Conservation (phyloP, 2,888 invertebrate genomes). For the Dicycla oo region DNA sequence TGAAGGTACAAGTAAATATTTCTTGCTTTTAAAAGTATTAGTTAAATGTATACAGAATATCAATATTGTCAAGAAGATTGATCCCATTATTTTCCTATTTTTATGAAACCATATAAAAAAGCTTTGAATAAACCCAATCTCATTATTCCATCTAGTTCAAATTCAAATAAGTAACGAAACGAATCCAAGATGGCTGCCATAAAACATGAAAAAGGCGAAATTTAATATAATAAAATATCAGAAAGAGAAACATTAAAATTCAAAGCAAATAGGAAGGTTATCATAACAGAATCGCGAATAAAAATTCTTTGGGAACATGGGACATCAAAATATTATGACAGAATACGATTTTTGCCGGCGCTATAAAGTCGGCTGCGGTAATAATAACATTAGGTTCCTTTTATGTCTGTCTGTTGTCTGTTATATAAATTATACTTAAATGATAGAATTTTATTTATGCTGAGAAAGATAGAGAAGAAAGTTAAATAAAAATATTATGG, state of each 20-base stretch:
- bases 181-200: slow-evolving; percentile 38
- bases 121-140: not conserved
- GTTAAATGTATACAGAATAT: not conserved
- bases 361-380: slow-evolving; percentile 28
- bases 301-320: slow-evolving; percentile 57
- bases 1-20: not conserved
- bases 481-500: not conserved
- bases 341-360: slow-evolving; percentile 63
- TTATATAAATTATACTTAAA: not conserved
- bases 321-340: slow-evolving; percentile 68
- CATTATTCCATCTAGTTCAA: slow-evolving; percentile 24
- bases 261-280: slow-evolving; percentile 67
- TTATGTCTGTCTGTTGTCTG: slow-evolving; percentile 56
- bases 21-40: not conserved
- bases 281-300: slow-evolving; percentile 60
- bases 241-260: slow-evolving; percentile 60
- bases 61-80: not conserved
- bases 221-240: slow-evolving; percentile 35
- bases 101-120: slow-evolving; percentile 4
- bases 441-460: not conserved
- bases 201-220: slow-evolving; percentile 24
- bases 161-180: slow-evolving; percentile 30
- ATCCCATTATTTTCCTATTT: not conserved
- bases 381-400: slow-evolving; percentile 13
- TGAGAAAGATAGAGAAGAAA: not conserved